Percentiles rank a stretch among this genome's conserved stretches.
Evolutionary conservation across 2,113 vertebrate genomes (phyloP).

Genomic region (Eurypyga helias): DNA sequence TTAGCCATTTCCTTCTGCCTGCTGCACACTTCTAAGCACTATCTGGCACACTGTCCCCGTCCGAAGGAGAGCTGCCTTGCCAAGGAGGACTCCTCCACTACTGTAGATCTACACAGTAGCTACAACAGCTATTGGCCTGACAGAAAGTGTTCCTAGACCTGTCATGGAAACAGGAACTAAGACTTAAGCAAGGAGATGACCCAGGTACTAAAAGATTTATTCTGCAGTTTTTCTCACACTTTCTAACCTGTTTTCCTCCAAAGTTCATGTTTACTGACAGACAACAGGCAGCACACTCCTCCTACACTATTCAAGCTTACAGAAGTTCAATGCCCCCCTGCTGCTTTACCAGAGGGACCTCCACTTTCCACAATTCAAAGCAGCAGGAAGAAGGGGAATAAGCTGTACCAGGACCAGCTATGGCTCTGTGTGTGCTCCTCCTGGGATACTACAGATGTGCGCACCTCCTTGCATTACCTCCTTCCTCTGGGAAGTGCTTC

Average conservation of each 20-base stretch:
- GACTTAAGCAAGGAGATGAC: background rate
- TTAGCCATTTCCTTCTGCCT: background rate
- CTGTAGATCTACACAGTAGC: background rate
- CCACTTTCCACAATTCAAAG: background rate
- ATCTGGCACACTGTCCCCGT: background rate
- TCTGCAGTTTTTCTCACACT: background rate
- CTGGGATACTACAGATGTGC: background rate
- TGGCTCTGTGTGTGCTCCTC: accelerated
- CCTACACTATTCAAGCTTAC: background rate
- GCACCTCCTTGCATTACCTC: background rate
- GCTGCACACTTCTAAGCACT: background rate
- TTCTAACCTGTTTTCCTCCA: background rate
- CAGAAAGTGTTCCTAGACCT: background rate
- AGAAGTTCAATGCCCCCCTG: background rate
- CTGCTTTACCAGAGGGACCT: background rate
- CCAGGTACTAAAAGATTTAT: accelerated
- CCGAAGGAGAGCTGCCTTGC: background rate
- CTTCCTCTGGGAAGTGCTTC: background rate
- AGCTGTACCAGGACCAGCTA: background rate
- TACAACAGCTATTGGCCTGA: background rate
- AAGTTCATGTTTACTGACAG: background rate
- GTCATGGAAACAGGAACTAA: background rate
- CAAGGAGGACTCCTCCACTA: background rate
- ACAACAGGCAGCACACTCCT: background rate
- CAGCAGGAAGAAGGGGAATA: background rate